A percentile compares a stretch with the other conserved stretches of the same genome.
phyloP scores from a whole-genome alignment of 2,113 vertebrate species.

The Monopterus albus region DNA sequence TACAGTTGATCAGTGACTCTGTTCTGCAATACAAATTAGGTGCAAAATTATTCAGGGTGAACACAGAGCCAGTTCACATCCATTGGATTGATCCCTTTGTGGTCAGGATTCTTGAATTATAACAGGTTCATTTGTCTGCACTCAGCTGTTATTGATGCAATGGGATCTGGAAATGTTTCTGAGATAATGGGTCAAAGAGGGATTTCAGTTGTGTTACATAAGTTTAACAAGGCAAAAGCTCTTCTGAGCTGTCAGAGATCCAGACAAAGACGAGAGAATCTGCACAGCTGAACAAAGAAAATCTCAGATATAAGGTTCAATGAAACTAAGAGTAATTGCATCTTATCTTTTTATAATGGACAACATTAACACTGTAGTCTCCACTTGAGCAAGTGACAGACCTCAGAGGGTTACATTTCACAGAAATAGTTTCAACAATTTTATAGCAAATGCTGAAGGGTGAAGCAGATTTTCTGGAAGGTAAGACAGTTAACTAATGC shows the following conservation, averaged over 20 bases:
- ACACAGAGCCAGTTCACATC: slow-evolving; percentile 50
- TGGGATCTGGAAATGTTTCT: slow-evolving; percentile 26
- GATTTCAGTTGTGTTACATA: slow-evolving; percentile 52
- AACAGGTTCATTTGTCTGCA: slow-evolving; percentile 65
- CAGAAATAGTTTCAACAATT: slow-evolving; percentile 7
- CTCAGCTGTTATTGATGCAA: slow-evolving; percentile 64
- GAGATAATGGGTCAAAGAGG: slow-evolving; percentile 50
- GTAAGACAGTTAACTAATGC: slow-evolving; percentile 29
- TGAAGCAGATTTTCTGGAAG: neutral
- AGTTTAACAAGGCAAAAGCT: slow-evolving; percentile 34
- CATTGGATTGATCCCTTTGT: slow-evolving; percentile 54
- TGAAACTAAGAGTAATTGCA: slow-evolving; percentile 60
- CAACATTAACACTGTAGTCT: slow-evolving; percentile 33
- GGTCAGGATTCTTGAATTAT: slow-evolving; percentile 48
- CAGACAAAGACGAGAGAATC: slow-evolving; percentile 16
- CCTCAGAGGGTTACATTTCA: slow-evolving; percentile 11
- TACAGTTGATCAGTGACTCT: slow-evolving; percentile 45
- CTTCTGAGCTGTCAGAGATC: slow-evolving; percentile 26
- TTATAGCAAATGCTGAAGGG: slow-evolving; percentile 22
- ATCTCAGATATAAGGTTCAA: slow-evolving; percentile 40
- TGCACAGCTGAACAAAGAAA: slow-evolving; percentile 33
- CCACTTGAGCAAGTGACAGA: slow-evolving; percentile 20
- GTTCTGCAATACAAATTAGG: slow-evolving; percentile 51
- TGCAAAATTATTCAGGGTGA: slow-evolving; percentile 50
- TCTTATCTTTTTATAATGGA: slow-evolving; percentile 29